phyloP scores from a whole-genome alignment of 2,888 invertebrate species.

The Cephus runcator region DNA sequence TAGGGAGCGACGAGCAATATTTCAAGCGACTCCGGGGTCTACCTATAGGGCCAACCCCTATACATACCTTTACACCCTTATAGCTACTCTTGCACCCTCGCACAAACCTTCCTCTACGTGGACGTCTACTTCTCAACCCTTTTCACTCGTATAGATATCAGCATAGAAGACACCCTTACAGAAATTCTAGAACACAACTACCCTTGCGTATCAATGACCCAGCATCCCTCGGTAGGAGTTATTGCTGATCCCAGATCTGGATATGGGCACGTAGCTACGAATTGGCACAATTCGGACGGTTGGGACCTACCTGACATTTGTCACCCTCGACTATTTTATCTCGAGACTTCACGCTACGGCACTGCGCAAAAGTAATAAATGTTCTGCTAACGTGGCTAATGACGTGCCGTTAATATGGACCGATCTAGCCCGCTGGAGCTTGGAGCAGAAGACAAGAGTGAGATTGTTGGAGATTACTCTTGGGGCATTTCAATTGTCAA shows the following conservation, averaged over 20 bases:
- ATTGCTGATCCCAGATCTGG: slow-evolving; percentile 6
- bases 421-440: slow-evolving; percentile 23
- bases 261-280: slow-evolving; percentile 5
- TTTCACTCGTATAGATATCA: neutral
- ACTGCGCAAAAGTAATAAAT: neutral
- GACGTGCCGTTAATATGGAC: slow-evolving; percentile 31
- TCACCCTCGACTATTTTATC: slow-evolving; percentile 25
- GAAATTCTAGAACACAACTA: neutral
- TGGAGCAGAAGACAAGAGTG: neutral
- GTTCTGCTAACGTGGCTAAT: slow-evolving; percentile 15
- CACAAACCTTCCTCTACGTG: neutral
- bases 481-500: slow-evolving; percentile 45
- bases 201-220: neutral
- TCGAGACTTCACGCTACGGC: slow-evolving; percentile 7
- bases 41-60: slow-evolving; percentile 22
- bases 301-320: slow-evolving; percentile 33
- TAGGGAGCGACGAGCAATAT: slow-evolving; percentile 60
- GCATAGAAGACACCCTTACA: neutral
- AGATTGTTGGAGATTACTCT: slow-evolving; percentile 50
- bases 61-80: slow-evolving; percentile 6
- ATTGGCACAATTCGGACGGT: slow-evolving; percentile 1
- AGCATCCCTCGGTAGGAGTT: slow-evolving; percentile 2
- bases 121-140: neutral
- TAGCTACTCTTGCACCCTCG: neutral
- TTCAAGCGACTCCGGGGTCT: slow-evolving; percentile 52